phyloP scores from a whole-genome alignment of 1,140 invertebrate genomes.

The Helicorthomorpha holstii region DNA sequence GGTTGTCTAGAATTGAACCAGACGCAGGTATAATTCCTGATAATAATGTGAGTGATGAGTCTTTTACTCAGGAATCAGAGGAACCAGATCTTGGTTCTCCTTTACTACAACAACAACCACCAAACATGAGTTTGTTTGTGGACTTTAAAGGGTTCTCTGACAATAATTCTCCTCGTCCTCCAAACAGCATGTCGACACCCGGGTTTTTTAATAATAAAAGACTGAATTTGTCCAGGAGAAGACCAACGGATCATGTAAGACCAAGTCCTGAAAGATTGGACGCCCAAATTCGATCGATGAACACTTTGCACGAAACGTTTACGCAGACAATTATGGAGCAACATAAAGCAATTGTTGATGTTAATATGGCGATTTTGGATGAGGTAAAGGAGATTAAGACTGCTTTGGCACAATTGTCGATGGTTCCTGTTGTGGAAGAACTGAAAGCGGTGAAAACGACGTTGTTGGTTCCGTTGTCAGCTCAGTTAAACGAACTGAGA shows the following conservation, averaged over 20 bases:
- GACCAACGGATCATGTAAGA: slow-evolving; percentile 31
- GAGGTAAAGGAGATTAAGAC: slow-evolving; percentile 15
- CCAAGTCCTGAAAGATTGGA: slow-evolving; percentile 56
- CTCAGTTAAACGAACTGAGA: too few relatives aligned
- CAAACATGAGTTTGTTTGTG: too few relatives aligned
- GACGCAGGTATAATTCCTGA: slow-evolving; percentile 4
- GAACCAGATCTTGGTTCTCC: slow-evolving; percentile 2
- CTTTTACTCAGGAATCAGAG: slow-evolving; percentile 3
- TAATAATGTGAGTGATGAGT: not conserved
- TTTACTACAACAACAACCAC: too few relatives aligned
- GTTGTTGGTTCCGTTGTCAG: too few relatives aligned
- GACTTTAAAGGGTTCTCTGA: too few relatives aligned
- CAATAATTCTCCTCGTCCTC: too few relatives aligned
- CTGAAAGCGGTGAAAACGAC: too few relatives aligned
- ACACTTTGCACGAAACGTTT: slow-evolving; percentile 20
- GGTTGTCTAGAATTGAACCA: slow-evolving; percentile 37
- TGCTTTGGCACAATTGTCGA: slow-evolving; percentile 16
- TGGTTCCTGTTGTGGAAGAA: too few relatives aligned
- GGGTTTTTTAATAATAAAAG: not conserved
- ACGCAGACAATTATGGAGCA: slow-evolving; percentile 43
- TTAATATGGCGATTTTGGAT: slow-evolving; percentile 34
- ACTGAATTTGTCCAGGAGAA: not conserved
- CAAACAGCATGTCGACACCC: too few relatives aligned
- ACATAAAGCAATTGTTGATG: slow-evolving; percentile 39
- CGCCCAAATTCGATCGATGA: slow-evolving; percentile 45